Conservation (phyloP, 2,113 vertebrate species). For the Cricetomys ansorgei region DNA sequence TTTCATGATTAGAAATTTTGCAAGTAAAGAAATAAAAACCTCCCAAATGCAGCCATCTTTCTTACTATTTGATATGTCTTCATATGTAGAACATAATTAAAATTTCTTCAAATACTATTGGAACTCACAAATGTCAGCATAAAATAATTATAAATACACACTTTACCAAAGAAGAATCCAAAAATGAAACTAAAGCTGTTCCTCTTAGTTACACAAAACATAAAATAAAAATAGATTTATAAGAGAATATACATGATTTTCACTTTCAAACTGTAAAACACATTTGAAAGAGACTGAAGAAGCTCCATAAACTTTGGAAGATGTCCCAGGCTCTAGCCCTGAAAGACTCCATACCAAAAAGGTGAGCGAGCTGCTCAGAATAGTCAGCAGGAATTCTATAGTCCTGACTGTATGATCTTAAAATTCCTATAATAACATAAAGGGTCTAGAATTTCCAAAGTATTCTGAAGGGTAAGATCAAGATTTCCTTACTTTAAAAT, state of each 20-base stretch:
- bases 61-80: background rate
- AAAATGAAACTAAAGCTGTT: background rate
- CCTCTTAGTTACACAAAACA: background rate
- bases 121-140: background rate
- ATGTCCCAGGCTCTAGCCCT: background rate
- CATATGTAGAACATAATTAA: background rate
- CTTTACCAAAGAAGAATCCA: background rate
- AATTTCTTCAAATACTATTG: background rate
- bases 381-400: background rate
- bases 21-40: background rate
- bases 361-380: background rate
- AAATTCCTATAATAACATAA: background rate
- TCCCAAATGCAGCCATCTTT: background rate
- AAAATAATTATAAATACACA: background rate
- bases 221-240: background rate
- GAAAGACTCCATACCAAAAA: background rate
- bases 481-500: background rate
- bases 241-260: background rate
- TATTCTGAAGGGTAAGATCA: background rate
- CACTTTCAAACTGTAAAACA: background rate
- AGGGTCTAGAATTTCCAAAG: background rate
- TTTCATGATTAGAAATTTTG: background rate
- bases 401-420: background rate
- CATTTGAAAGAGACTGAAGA: too few relatives aligned
- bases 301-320: background rate